Conservation (phyloP, 2,797 vertebrate genomes). For the Emydoidea blandingii region DNA sequence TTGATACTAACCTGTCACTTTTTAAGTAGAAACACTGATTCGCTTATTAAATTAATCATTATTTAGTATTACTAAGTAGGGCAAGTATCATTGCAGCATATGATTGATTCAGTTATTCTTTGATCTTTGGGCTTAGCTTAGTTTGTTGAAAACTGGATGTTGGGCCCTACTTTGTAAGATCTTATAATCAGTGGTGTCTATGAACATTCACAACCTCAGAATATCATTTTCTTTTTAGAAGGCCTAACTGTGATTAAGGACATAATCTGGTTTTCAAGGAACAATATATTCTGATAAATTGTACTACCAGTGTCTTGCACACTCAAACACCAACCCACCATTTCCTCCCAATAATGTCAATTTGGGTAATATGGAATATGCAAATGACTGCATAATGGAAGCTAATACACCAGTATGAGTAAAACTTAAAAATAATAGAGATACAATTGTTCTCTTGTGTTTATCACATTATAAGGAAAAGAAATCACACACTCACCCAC, state of each 20-base stretch:
- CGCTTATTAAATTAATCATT: not conserved
- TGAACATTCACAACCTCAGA: not conserved
- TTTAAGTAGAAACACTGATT: not conserved
- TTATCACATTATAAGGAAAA: slow-evolving; percentile 24
- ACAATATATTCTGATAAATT: not conserved
- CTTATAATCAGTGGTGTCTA: not conserved
- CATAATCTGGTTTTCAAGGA: not conserved
- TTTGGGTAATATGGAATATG: not conserved
- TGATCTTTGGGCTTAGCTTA: not conserved
- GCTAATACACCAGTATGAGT: not conserved
- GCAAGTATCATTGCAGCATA: not conserved
- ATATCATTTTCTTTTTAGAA: not conserved
- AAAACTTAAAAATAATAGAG: not conserved
- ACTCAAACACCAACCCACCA: not conserved
- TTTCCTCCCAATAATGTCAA: not conserved
- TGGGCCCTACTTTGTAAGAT: not conserved
- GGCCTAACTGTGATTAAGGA: not conserved
- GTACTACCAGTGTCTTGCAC: not conserved
- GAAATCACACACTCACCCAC: not conserved
- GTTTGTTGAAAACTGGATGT: accelerated
- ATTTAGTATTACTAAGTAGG: not conserved
- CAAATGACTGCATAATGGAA: not conserved
- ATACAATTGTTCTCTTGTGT: not conserved
- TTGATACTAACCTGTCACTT: not conserved
- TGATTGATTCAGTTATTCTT: not conserved